phyloP scores from a whole-genome alignment of 2,797 vertebrate species.

The Lerista edwardsae region DNA sequence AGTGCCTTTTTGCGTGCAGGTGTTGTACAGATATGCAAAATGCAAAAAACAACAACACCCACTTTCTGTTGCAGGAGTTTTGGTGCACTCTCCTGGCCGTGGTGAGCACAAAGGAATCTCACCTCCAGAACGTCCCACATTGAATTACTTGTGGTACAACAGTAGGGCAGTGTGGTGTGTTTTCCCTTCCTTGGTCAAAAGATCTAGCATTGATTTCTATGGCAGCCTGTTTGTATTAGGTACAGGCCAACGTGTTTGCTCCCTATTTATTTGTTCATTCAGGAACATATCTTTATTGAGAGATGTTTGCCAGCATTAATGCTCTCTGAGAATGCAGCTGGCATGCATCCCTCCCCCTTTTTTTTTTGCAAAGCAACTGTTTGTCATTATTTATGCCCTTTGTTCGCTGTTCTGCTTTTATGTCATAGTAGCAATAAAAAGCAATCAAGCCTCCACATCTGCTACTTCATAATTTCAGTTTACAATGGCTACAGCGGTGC shows the following conservation, averaged over 20 bases:
- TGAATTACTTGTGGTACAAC: neutral
- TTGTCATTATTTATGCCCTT: neutral
- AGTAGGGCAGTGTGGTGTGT: rapidly evolving
- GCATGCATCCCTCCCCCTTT: neutral
- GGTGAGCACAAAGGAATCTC: conserved; percentile 1
- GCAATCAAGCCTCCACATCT: neutral
- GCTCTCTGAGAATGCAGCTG: neutral
- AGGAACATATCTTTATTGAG: conserved; percentile 48
- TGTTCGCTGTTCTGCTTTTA: neutral
- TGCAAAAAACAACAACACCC: conserved; percentile 34
- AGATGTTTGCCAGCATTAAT: conserved; percentile 12
- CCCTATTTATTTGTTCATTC: neutral
- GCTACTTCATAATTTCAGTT: conserved; percentile 1
- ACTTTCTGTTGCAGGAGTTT: conserved; percentile 18
- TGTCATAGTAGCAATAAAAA: neutral
- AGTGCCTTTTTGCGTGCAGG: conserved; percentile 7
- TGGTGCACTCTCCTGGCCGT: conserved; percentile 17
- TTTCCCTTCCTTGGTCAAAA: neutral
- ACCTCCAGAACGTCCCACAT: neutral
- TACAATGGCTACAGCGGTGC: neutral
- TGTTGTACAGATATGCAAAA: conserved; percentile 13
- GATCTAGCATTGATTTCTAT: conserved; percentile 7
- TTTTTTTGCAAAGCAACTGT: neutral
- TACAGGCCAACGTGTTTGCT: conserved; percentile 13
- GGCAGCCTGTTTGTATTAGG: conserved; percentile 23